Percentiles rank a stretch among this genome's conserved stretches.
Conservation (phyloP, 1,140 invertebrate genomes). For the Nasonia longicornis region DNA sequence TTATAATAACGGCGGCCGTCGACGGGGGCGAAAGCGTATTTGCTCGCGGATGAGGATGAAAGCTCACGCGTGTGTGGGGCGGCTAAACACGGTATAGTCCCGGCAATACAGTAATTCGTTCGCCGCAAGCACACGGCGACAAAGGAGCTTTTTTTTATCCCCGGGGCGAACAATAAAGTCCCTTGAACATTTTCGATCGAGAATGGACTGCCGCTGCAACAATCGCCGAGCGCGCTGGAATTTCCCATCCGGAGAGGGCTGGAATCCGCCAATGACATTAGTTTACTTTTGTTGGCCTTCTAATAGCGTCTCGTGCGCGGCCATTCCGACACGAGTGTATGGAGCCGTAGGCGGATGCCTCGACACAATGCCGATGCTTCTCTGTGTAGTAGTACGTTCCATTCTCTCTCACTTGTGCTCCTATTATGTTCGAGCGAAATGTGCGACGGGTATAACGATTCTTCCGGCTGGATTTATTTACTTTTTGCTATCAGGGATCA, state of each 20-base stretch:
- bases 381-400: too few relatives aligned
- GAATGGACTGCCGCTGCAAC: background rate
- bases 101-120: too few relatives aligned
- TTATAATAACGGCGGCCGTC: conserved; percentile 15
- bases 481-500: too few relatives aligned
- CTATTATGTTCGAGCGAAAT: conserved; percentile 14
- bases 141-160: background rate
- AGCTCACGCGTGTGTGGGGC: conserved; percentile 31
- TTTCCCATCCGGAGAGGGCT: background rate
- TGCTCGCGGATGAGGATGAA: background rate
- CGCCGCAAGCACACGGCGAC: background rate
- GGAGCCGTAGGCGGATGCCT: conserved; percentile 20
- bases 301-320: conserved; percentile 32
- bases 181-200: conserved; percentile 26
- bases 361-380: background rate
- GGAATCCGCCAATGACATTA: conserved; percentile 37
- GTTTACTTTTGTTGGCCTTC: conserved; percentile 42
- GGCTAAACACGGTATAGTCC: background rate
- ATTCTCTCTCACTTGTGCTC: background rate
- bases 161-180: too few relatives aligned
- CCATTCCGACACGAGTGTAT: conserved; percentile 32
- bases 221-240: too few relatives aligned
- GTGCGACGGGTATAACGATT: conserved; percentile 5
- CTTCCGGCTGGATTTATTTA: background rate
- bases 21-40: conserved; percentile 20